phyloP scores from a whole-genome alignment of 2,888 invertebrate genomes.

The Hedya salicella region DNA sequence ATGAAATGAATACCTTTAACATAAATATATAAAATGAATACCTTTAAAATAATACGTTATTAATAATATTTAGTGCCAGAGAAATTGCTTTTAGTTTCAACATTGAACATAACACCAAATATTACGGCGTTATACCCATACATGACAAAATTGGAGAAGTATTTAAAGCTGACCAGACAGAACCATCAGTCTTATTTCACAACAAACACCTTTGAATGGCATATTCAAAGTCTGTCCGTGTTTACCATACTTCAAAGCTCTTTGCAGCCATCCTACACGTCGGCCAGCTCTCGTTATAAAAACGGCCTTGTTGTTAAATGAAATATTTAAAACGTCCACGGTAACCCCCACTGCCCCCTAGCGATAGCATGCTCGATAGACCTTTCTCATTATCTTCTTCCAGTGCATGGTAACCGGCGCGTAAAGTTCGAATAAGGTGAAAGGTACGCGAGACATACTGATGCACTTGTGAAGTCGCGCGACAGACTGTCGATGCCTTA shows the following conservation, averaged over 20 bases:
- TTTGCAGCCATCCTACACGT: slow-evolving; percentile 6
- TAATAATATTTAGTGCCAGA: slow-evolving; percentile 35
- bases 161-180: slow-evolving; percentile 52
- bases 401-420: slow-evolving; percentile 37
- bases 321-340: slow-evolving; percentile 40
- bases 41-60: slow-evolving; percentile 18
- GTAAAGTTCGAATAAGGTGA: slow-evolving; percentile 21
- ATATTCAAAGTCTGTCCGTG: slow-evolving; percentile 46
- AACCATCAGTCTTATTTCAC: slow-evolving; percentile 56
- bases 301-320: slow-evolving; percentile 13
- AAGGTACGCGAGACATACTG: slow-evolving; percentile 34
- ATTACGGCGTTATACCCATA: slow-evolving; percentile 17
- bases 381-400: slow-evolving; percentile 35
- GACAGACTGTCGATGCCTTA: slow-evolving; percentile 46
- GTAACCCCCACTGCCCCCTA: slow-evolving; percentile 42
- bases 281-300: slow-evolving; percentile 24
- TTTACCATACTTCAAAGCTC: slow-evolving; percentile 46
- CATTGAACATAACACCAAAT: slow-evolving; percentile 23
- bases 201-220: slow-evolving; percentile 49
- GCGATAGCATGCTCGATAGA: slow-evolving; percentile 17
- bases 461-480: slow-evolving; percentile 32
- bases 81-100: slow-evolving; percentile 36
- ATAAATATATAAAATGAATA: slow-evolving; percentile 14
- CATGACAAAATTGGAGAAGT: slow-evolving; percentile 41
- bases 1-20: slow-evolving; percentile 20